Base-by-base conservation (phyloP, 2,888 invertebrate genomes). In the Oxycera nigricornis region DNA sequence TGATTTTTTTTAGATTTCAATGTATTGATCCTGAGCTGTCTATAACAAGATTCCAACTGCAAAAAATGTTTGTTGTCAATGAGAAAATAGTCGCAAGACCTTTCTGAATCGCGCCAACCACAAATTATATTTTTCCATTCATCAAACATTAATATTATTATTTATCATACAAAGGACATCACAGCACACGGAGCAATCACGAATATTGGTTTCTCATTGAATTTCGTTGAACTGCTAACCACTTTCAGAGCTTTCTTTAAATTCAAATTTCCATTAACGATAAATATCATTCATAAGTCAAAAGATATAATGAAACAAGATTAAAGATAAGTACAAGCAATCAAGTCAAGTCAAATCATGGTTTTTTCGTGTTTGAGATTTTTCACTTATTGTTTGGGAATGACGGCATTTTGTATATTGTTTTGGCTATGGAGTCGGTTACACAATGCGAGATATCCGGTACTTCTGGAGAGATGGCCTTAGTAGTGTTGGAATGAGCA, bases 371-470 rank as follows among this genome's bases (percentile, higher is more conserved):
- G 61, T 61, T 61, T 76, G 75, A 73, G 67, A 73, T 73, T 73
- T 17, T 62, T 74, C 26, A 52, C 76, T 75, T 77, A 74, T 77
- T 76, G 76, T 77, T 80, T 82, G 81, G 81, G 80, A 82, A 81
- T 82, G 81, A 81, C 79, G 80, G 79, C 80, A 81, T 81, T 81
- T 82, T 81, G 79, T 81, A 77, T 80, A 77, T 79, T 78, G 77
- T 78, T 78, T 78, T 78, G 78, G 78, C 77, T 81, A 80, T 82
- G 81, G 88, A 95, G 95, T 95, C 92, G 95, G 95, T 91, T 95
- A 95, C 92, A 95, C 95, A 90, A 95, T 95, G 94, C 93, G 93
- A 91, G 95, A 95, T 91, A 95, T 96, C 90, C 93, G 94, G 88
- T 96, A 96, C 91, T 93, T 93, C 90, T 97, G 96, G 96, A 93